phyloP scores from a whole-genome alignment of 2,797 vertebrate genomes.

The Poecilia picta region DNA sequence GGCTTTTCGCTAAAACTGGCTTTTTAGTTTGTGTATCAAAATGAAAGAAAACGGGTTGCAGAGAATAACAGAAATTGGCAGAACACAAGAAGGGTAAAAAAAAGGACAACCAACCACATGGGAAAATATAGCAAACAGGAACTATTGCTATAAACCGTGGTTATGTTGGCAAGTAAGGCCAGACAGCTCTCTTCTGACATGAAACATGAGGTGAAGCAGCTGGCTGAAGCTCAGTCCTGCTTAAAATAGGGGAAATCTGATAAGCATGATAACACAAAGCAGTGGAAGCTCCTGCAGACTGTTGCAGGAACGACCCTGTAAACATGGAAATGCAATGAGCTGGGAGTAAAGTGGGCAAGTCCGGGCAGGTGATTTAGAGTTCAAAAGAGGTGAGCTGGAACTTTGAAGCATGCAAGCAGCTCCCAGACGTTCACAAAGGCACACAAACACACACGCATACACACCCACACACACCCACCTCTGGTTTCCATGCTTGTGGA shows the following conservation, averaged over 20 bases:
- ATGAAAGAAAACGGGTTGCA: not conserved
- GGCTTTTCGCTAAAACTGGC: not conserved
- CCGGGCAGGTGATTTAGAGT: slow-evolving; percentile 46
- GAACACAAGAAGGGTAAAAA: not conserved
- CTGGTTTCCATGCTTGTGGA: slow-evolving; percentile 67
- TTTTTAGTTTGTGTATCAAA: not conserved
- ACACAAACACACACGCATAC: slow-evolving; percentile 1
- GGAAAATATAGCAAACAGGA: not conserved
- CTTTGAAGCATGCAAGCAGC: slow-evolving; percentile 11
- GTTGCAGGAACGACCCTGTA: slow-evolving; percentile 20
- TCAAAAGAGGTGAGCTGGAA: slow-evolving; percentile 37
- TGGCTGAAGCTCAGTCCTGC: slow-evolving; percentile 19
- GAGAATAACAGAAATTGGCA: not conserved
- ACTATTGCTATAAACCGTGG: not conserved
- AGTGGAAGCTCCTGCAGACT: slow-evolving; percentile 19
- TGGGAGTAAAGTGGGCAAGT: slow-evolving; percentile 36
- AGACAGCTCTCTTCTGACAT: slow-evolving; percentile 16
- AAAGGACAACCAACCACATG: not conserved
- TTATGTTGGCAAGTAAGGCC: not conserved
- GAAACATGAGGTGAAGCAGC: slow-evolving; percentile 47
- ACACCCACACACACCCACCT: slow-evolving; percentile 42
- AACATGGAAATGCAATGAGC: slow-evolving; percentile 28
- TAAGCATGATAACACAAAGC: slow-evolving; percentile 17
- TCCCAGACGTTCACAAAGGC: slow-evolving; percentile 6
- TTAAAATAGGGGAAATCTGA: slow-evolving; percentile 56